Evolutionary conservation across 2,888 invertebrate species (phyloP), one percentile per base, ranked within the genome.

Genomic region (Latrodectus hesperus): DNA sequence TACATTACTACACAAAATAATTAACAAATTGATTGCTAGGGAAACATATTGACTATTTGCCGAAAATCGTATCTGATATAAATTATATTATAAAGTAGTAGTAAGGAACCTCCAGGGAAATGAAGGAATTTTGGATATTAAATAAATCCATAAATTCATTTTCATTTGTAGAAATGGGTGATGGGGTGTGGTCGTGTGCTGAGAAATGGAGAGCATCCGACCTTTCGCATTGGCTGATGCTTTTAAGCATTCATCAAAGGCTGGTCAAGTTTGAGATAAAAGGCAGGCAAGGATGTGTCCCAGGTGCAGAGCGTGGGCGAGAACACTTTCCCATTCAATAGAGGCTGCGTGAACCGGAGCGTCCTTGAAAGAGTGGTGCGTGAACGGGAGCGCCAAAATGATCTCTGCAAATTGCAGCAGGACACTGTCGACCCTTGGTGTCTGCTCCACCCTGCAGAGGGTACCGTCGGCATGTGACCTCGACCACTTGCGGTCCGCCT

Each of bases 381-480:
- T 67, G 80, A 75, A 81, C 87, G 74, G 87, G 82, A 82, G 87
- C 87, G 87, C 82, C 78, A 53, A 65, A 55, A 76, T 64, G 70
- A 68, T 73, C 65, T 65, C 77, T 55, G 74, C 60, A 79, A 83
- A 73, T 78, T 83, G 71, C 83, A 84, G 71, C 75, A 74, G 84
- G 84, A 79, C 88, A 83, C 76, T 68, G 81, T 38, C 71, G 80
- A 74, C 65, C 79, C 79, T 76, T 70, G 72, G 26, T 74, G 77
- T 52, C 78, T 68, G 68, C 79, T 78, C 84, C 80, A 83, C 88
- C 83, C 88, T 79, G 64, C 9, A 74, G 55, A 60, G 82, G 78
- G 67, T 68, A 84, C 88, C 52, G 22, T 16, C 67, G 88, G 88
- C 79, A 88, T 88, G 88, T 73, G 88, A 88, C 88, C 84, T 67